Evolutionary conservation across 1,140 invertebrate genomes (phyloP).

Genomic region (Drosophila takahashii): DNA sequence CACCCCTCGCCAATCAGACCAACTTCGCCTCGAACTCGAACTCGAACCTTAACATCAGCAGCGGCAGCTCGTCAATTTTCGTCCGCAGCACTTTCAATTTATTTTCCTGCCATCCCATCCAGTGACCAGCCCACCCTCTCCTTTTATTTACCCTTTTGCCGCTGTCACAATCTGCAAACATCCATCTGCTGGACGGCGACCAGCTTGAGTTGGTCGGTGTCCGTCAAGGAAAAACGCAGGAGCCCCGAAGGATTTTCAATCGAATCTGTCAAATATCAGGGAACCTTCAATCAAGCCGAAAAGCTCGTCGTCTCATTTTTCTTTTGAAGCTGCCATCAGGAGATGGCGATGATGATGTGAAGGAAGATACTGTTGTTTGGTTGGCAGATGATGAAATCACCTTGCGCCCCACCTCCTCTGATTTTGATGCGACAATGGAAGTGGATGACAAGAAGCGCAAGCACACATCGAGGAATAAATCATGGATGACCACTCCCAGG

Average conservation of each 20-base stretch:
- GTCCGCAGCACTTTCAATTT: constrained; percentile 75
- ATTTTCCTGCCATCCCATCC: constrained; percentile 44
- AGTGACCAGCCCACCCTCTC: constrained; percentile 16
- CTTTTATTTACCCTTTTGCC: constrained; percentile 74
- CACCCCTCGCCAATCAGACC: constrained; percentile 66
- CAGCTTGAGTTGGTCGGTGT: constrained; percentile 50
- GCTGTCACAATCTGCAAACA: constrained; percentile 76
- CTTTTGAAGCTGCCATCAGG: constrained; percentile 30
- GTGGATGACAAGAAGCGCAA: constrained; percentile 43
- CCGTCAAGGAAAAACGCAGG: constrained; percentile 52
- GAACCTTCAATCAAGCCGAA: constrained; percentile 81
- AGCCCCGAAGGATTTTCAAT: constrained; percentile 84
- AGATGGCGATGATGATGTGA: constrained; percentile 28
- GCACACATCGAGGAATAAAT: constrained; percentile 51
- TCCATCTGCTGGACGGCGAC: constrained; percentile 61
- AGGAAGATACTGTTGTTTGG: constrained; percentile 47
- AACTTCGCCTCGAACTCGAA: constrained; percentile 8
- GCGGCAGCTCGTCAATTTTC: constrained; percentile 72
- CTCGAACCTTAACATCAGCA: constrained; percentile 12
- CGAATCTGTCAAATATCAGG: constrained; percentile 84
- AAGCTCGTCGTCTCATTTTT: constrained; percentile 76
- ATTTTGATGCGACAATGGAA: constrained; percentile 53
- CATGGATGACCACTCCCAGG: constrained; percentile 32
- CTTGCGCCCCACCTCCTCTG: constrained; percentile 42
- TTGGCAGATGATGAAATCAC: constrained; percentile 68